A percentile compares a stretch with the other conserved stretches of the same genome.
Evolutionary conservation across 2,888 invertebrate species (phyloP).

Genomic region (Cheilosia pagana): DNA sequence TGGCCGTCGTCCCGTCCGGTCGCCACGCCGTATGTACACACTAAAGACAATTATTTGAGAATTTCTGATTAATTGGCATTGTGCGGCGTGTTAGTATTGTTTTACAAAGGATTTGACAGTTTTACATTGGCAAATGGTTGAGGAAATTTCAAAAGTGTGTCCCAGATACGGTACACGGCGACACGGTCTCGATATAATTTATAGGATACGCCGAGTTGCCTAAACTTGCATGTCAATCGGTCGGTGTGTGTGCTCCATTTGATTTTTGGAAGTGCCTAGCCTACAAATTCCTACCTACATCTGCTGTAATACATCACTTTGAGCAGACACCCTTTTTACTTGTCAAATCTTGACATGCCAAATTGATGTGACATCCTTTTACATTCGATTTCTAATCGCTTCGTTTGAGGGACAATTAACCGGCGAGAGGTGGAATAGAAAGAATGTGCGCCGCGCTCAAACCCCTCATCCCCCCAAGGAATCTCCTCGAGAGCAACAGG

Average conservation of each 20-base stretch:
- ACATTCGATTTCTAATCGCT: constrained; percentile 78
- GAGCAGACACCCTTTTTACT: constrained; percentile 78
- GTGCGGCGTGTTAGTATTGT: constrained; percentile 73
- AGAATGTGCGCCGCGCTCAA: constrained; percentile 20
- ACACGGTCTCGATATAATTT: constrained; percentile 61
- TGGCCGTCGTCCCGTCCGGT: constrained; percentile 11
- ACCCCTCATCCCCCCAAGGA: neutral
- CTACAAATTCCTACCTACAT: constrained; percentile 31
- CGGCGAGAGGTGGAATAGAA: constrained; percentile 15
- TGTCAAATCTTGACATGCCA: constrained; percentile 79
- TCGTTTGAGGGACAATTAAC: constrained; percentile 62
- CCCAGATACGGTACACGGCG: constrained; percentile 56
- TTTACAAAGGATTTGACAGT: constrained; percentile 74
- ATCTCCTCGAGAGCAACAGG: constrained; percentile 62
- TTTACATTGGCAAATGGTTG: constrained; percentile 74
- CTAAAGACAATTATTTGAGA: constrained; percentile 70
- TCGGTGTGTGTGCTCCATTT: constrained; percentile 45
- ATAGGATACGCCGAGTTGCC: constrained; percentile 59
- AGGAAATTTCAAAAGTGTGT: constrained; percentile 71
- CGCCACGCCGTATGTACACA: constrained; percentile 24
- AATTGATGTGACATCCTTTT: constrained; percentile 81
- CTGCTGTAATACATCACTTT: constrained; percentile 63
- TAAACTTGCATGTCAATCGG: constrained; percentile 69
- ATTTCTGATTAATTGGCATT: constrained; percentile 75
- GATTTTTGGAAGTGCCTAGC: constrained; percentile 5